Evolutionary conservation across 2,797 vertebrate genomes (phyloP), one percentile per base, ranked within the genome.

Genomic region (Semotilus atromaculatus): DNA sequence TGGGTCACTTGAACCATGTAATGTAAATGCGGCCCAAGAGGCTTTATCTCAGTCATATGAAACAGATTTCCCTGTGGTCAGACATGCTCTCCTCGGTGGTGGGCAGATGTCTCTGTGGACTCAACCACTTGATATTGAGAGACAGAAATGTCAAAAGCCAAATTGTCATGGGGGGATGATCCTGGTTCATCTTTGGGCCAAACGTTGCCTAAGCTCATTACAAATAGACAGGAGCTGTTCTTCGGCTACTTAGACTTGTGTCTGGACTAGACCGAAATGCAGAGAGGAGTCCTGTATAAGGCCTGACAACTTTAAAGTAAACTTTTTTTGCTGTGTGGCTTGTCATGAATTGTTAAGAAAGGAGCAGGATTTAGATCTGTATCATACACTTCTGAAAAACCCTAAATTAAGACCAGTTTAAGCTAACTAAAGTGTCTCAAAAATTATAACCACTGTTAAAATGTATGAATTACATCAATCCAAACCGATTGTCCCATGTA

Each of bases 121-220:
- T 87, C 88, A 86, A 88, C 86, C 82, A 85, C 55, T 89, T 93
- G 92, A 92, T 90, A 88, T 71, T 93, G 91, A 91, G 87, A 92
- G 91, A 91, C 92, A 93, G 92, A 92, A 88, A 85, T 90, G 92
- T 93, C 93, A 93, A 90, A 93, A 92, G 86, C 85, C 60, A 87
- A 89, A 89, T 88, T 90, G 89, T 90, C 90, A 92, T 90, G 92
- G 86, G 80, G 90, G 88, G 90, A 81, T 90, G 90, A 92, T 91
- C 86, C 87, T 86, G 88, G 92, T 93, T 94, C 92, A 94, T 92
- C 90, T 91, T 88, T 76, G 88, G 93, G 93, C 89, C 93, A 94
- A 36, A 88, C 85, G 87, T 88, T 53, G 88, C 87, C 87, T 88
- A 90, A 93, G 91, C 92, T 91, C 88, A 88, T 93, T 93, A 93